phyloP scores from a whole-genome alignment of 2,888 invertebrate species.

The Sabellastarte sp. region DNA sequence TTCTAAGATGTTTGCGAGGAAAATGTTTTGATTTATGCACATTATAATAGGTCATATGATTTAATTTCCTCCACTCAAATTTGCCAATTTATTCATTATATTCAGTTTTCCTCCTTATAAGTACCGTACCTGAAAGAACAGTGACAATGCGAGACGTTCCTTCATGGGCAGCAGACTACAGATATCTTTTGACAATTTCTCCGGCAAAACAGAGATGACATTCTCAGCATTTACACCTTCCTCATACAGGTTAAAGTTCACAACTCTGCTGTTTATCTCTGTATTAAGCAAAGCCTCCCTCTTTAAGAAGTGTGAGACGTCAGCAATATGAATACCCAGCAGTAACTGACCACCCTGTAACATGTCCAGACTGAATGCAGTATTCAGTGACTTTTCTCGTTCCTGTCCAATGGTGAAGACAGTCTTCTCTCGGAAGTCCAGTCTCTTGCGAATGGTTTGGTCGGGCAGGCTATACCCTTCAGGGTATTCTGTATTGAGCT shows the following conservation, averaged over 20 bases:
- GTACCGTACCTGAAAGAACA: conserved; percentile 88
- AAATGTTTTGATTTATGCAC: no score
- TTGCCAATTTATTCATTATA: no score
- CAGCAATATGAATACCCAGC: conserved; percentile 88
- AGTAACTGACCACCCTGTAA: conserved; percentile 66
- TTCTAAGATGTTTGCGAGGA: no score
- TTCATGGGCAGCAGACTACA: no score
- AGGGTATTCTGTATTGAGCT: conserved; percentile 32
- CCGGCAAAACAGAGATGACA: no score
- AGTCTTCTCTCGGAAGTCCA: conserved; percentile 64
- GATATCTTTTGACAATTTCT: no score
- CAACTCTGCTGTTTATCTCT: conserved; percentile 71
- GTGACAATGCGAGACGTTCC: conserved; percentile 75
- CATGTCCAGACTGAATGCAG: conserved; percentile 80
- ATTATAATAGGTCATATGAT: no score
- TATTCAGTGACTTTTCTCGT: conserved; percentile 89
- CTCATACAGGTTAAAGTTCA: no score
- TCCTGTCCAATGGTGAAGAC: conserved; percentile 92
- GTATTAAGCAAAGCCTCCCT: conserved; percentile 68
- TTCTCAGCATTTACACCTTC: no score
- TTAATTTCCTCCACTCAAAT: no score
- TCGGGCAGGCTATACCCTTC: conserved; percentile 37
- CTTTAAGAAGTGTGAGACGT: conserved; percentile 80
- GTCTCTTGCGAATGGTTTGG: conserved; percentile 45
- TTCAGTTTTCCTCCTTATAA: no score